Conservation (phyloP, 2,888 invertebrate genomes). For the Exocentrus adspersus region DNA sequence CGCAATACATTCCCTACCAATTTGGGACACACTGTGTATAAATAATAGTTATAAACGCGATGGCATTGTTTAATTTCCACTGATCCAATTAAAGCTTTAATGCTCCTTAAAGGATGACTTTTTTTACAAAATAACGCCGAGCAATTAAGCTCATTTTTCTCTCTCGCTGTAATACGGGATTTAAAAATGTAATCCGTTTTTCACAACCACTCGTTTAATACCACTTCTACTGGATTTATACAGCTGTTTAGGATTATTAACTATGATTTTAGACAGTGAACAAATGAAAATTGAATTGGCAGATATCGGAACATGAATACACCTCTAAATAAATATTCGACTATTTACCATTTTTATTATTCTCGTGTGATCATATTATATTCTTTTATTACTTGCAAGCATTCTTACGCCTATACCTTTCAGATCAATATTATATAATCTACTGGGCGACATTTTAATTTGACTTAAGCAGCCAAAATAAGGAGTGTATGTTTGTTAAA, state of each 20-base stretch:
- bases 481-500: too few relatives aligned
- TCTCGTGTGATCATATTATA: too few relatives aligned
- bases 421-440: too few relatives aligned
- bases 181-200: conserved; percentile 39
- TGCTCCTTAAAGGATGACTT: conserved; percentile 33
- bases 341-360: too few relatives aligned
- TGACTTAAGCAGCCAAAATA: too few relatives aligned
- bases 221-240: conserved; percentile 14
- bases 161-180: conserved; percentile 37
- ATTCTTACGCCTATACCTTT: too few relatives aligned
- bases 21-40: too few relatives aligned
- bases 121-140: conserved; percentile 33
- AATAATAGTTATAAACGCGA: not conserved
- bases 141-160: conserved; percentile 41
- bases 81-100: conserved; percentile 28
- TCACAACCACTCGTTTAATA: conserved; percentile 27
- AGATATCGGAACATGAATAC: not conserved
- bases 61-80: conserved; percentile 1
- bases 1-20: too few relatives aligned
- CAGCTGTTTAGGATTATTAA: conserved; percentile 2
- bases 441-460: too few relatives aligned
- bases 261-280: not conserved
- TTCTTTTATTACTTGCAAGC: too few relatives aligned
- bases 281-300: not conserved
- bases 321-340: not conserved